Percentiles rank a stretch among this genome's conserved stretches.
These are phyloP conservation scores for Mionectes macconnelli DNA, from an alignment of 2,113 vertebrate species.

Conservation along the genomic window DNA sequence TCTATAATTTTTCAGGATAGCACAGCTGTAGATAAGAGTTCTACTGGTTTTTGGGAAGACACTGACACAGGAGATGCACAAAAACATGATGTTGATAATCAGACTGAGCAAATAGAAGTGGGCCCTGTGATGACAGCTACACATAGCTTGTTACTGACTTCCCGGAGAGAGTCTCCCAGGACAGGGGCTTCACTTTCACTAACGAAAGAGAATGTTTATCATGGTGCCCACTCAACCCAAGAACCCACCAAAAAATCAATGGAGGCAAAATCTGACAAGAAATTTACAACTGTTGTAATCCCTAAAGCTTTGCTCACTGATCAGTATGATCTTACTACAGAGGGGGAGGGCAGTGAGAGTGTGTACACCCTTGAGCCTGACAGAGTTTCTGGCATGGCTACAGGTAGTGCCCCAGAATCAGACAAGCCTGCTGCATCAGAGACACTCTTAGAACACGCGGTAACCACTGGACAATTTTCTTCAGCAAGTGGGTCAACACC, in stretches of 20 bases:
- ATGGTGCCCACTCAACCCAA: conserved; percentile 30
- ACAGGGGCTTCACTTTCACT: conserved; percentile 48
- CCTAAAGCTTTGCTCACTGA: conserved; percentile 42
- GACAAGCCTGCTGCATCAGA: conserved; percentile 58
- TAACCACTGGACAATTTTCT: not conserved
- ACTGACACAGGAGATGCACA: not conserved
- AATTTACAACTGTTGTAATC: conserved; percentile 53
- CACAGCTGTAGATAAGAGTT: conserved; percentile 42
- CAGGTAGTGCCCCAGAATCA: conserved; percentile 25
- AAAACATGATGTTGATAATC: conserved; percentile 58
- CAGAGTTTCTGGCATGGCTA: not conserved
- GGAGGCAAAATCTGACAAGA: conserved; percentile 69
- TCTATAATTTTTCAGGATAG: conserved; percentile 61
- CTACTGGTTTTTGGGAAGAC: conserved; percentile 45
- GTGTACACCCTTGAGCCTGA: not conserved
- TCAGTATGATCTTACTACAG: conserved; percentile 3
- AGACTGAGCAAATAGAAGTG: conserved; percentile 78
- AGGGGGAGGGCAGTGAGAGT: conserved; percentile 43
- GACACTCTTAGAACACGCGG: not conserved
- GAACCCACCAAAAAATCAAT: conserved; percentile 53
- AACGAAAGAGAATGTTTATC: not conserved
- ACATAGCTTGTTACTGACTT: conserved; percentile 37
- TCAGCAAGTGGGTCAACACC: not conserved
- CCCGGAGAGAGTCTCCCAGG: conserved; percentile 33
- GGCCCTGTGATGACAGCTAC: conserved; percentile 68